phyloP scores from a whole-genome alignment of 2,797 vertebrate species.

The Sternotherus odoratus region DNA sequence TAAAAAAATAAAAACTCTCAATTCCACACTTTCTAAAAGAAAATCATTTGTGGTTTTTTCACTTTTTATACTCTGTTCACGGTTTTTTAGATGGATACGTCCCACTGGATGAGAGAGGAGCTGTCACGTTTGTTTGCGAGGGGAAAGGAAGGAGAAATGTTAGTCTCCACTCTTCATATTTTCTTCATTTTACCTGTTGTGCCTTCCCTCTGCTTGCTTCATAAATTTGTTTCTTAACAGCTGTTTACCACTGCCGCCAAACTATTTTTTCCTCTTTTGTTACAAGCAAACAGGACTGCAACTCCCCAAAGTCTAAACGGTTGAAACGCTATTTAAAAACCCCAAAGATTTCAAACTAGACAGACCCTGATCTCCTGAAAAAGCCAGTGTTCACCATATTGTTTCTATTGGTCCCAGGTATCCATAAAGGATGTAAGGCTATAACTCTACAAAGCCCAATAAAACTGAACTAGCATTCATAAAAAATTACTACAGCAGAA shows the following conservation, averaged over 20 bases:
- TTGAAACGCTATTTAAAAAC: background rate
- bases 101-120: background rate
- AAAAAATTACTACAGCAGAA: background rate
- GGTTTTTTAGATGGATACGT: background rate
- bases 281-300: background rate
- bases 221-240: fast-evolving
- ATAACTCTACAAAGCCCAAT: constrained; percentile 20
- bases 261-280: background rate
- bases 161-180: background rate
- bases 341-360: background rate
- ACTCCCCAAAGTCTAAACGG: background rate
- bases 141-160: background rate
- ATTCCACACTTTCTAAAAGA: background rate
- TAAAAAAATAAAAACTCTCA: background rate
- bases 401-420: background rate
- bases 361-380: constrained; percentile 26
- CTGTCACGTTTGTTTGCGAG: background rate
- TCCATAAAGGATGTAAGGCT: background rate
- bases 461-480: background rate
- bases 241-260: fast-evolving
- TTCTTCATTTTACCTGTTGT: fast-evolving
- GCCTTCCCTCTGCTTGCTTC: background rate
- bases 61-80: too few relatives aligned
- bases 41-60: background rate
- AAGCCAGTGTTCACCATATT: background rate